Evolutionary conservation across 2,113 vertebrate genomes (phyloP).

Genomic region (Meleagris gallopavo): DNA sequence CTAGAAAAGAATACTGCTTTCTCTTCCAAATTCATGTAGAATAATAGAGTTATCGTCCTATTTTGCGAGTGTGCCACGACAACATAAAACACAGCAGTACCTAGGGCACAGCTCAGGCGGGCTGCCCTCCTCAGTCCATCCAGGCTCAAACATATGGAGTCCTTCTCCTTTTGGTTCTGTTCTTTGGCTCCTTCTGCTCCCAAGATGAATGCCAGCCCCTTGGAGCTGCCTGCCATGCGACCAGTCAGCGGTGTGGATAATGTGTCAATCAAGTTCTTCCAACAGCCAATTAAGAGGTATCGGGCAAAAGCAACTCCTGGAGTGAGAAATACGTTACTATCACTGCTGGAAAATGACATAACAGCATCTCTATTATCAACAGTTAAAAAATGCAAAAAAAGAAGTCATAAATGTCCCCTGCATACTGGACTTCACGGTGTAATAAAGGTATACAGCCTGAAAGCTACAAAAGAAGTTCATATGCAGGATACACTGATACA

Average conservation of each 20-base stretch:
- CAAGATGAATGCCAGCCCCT: constrained; percentile 91
- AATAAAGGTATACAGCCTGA: too few species aligned
- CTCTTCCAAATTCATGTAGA: background rate
- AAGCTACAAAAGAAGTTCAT: too few species aligned
- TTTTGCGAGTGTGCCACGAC: background rate
- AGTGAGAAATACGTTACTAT: background rate
- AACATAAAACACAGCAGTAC: constrained; percentile 67
- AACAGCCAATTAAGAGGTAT: constrained; percentile 93
- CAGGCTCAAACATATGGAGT: constrained; percentile 94
- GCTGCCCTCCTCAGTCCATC: constrained; percentile 95
- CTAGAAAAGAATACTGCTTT: background rate
- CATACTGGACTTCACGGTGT: background rate
- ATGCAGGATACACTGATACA: background rate
- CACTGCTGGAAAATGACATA: background rate
- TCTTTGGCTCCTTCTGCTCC: constrained; percentile 92
- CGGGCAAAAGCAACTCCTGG: constrained; percentile 92
- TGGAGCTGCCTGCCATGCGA: constrained; percentile 93
- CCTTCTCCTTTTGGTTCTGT: constrained; percentile 93
- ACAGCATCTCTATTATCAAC: background rate
- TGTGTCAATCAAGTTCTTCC: constrained; percentile 97
- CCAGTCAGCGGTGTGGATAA: constrained; percentile 93
- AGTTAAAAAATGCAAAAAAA: background rate
- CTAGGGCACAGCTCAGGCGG: constrained; percentile 91
- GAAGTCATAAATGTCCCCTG: background rate
- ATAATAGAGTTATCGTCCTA: background rate